phyloP scores from a whole-genome alignment of 2,113 vertebrate genomes.

The Microcebus ravelobensis region DNA sequence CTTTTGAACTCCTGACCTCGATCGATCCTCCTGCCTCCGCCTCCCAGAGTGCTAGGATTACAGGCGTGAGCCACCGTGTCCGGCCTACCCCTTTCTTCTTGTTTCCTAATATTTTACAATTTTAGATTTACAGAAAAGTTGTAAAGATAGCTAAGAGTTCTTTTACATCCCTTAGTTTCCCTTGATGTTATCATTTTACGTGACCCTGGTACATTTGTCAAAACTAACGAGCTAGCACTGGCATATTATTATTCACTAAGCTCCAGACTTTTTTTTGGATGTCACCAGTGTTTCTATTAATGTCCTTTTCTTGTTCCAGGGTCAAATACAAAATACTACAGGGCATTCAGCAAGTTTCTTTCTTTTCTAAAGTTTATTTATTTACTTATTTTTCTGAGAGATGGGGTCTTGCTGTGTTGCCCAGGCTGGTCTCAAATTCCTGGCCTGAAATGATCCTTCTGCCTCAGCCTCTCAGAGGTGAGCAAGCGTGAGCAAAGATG shows the following conservation, averaged over 20 bases:
- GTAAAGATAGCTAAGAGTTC: background rate
- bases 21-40: too few species aligned
- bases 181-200: rapidly evolving
- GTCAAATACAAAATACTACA: background rate
- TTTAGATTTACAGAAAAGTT: background rate
- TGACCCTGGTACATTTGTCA: rapidly evolving
- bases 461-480: background rate
- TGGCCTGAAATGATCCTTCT: background rate
- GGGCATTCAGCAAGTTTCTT: background rate
- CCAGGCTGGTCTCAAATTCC: background rate
- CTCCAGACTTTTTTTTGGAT: background rate
- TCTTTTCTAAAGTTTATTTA: background rate
- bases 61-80: too few species aligned
- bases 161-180: too few species aligned
- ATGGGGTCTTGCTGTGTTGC: background rate
- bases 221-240: background rate
- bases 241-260: background rate
- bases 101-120: background rate
- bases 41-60: too few species aligned
- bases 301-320: background rate
- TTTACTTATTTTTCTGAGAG: background rate
- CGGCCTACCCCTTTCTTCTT: too few species aligned
- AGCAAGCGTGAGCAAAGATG: background rate
- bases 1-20: too few species aligned
- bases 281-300: background rate